Base-by-base conservation (phyloP, 2,113 vertebrate genomes). In the Mus musculus region DNA sequence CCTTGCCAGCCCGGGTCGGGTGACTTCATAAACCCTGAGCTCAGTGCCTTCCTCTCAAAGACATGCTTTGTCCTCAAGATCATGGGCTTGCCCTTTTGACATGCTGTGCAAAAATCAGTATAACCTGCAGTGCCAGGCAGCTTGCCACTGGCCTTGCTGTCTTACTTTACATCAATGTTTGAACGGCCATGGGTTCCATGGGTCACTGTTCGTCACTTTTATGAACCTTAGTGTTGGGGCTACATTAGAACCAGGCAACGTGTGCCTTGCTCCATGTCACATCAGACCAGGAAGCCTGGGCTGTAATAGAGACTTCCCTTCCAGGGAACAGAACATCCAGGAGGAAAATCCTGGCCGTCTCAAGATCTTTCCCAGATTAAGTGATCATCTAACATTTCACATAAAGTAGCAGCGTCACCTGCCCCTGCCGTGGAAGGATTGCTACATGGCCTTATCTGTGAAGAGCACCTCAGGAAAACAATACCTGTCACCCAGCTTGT, bases 71-170 rank as follows among this genome's bases (percentile, higher is more conserved):
- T 56, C 77, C 42, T 63, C 12, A 24, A 2, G 0, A 22, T 2
- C 49, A 22, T 7, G 22, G 33, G 20, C 33, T 46, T 54, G 1
- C 17, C 42, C 69, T 71, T 33, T 49, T 19, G 80, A 42, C 46
- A 1, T 13, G 16, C 22, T 52, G 30, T n/a, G 12, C 16, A n/a
- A 72, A 54, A 54, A 9, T 17, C 33, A n/a, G 67, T 72, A 24
- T 5, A 4, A 14, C 11, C 14, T 36, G n/a, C n/a, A 77, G 71
- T 80, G n/a, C 77, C 39, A 10, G 9, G 6, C 56, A 56, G 49
- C 22, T 69, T n/a, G 26, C 52, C 7, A 0, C 1, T 10, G 33
- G 36, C 46, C 9, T 82, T 49, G 0, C 0, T 16, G 42, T 54
- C 17, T 6, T 14, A 3, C 8, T 49, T 59, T 12, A 39, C 19